These are phyloP conservation scores for Epirrita christyi DNA, from an alignment of 2,888 invertebrate species.

Conservation along the genomic window DNA sequence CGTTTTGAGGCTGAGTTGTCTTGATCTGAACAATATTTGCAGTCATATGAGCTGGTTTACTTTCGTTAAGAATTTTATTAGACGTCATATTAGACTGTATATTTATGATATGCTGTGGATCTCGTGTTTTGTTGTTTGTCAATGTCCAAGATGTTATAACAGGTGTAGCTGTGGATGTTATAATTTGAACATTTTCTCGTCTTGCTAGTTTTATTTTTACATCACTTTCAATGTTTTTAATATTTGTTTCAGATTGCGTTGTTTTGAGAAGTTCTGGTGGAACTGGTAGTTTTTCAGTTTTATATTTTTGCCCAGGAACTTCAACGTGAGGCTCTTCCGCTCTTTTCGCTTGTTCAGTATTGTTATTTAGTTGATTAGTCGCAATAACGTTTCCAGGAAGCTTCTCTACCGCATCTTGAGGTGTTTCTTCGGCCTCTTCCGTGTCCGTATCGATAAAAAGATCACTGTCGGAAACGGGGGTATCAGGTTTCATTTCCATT, in stretches of 20 bases:
- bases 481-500: constrained; percentile 91
- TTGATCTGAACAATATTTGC: constrained; percentile 78
- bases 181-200: constrained; percentile 62
- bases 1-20: constrained; percentile 57
- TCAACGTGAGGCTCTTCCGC: constrained; percentile 55
- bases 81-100: constrained; percentile 55
- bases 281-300: constrained; percentile 18
- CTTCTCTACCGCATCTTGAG: constrained; percentile 73
- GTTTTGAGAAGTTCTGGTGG: constrained; percentile 14
- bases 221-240: constrained; percentile 60
- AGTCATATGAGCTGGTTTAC: constrained; percentile 67
- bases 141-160: constrained; percentile 86
- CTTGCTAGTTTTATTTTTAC: constrained; percentile 63
- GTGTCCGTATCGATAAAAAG: constrained; percentile 94
- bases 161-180: constrained; percentile 74
- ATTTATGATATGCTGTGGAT: constrained; percentile 66
- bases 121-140: constrained; percentile 74
- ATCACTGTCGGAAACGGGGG: constrained; percentile 93
- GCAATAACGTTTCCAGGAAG: constrained; percentile 69
- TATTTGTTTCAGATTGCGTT: constrained; percentile 54
- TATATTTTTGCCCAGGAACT: constrained; percentile 16
- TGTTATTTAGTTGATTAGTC: constrained; percentile 58
- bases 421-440: constrained; percentile 88
- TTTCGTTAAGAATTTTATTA: constrained; percentile 62
- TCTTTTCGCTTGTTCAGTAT: constrained; percentile 60